phyloP scores from a whole-genome alignment of 1,140 invertebrate genomes.

The Nylanderia fulva region DNA sequence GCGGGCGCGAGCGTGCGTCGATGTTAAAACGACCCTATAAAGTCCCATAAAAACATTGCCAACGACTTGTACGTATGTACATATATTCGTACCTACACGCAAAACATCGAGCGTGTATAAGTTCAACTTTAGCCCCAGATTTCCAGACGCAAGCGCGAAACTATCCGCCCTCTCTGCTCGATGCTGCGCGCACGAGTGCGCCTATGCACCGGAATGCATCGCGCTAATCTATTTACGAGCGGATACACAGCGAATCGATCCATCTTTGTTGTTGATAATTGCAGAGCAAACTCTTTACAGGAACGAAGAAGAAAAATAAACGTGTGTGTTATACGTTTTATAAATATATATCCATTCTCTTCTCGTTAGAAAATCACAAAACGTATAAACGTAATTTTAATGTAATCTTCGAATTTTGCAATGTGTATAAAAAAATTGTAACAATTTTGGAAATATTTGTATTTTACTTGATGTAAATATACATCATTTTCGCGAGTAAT shows the following conservation, averaged over 20 bases:
- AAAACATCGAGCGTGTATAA: slow-evolving; percentile 20
- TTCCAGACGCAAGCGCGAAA: slow-evolving; percentile 36
- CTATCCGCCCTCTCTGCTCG: neutral
- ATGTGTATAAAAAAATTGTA: neutral
- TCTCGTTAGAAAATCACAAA: too few relatives aligned
- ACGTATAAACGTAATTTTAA: too few relatives aligned
- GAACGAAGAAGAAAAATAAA: too few relatives aligned
- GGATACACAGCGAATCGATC: neutral
- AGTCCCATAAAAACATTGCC: slow-evolving; percentile 68
- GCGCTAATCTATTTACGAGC: slow-evolving; percentile 39
- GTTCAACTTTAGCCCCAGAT: slow-evolving; percentile 53
- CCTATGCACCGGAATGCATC: slow-evolving; percentile 2
- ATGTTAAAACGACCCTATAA: slow-evolving; percentile 76
- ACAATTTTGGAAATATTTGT: neutral
- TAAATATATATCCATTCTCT: neutral
- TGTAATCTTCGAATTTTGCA: neutral
- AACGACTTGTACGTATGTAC: slow-evolving; percentile 19
- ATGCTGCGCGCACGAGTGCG: neutral
- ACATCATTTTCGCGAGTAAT: slow-evolving; percentile 7
- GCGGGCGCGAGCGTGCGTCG: slow-evolving; percentile 63
- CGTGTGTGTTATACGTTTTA: neutral
- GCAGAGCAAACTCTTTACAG: too few relatives aligned
- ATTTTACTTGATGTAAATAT: slow-evolving; percentile 20
- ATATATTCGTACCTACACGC: slow-evolving; percentile 6
- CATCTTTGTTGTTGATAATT: slow-evolving; percentile 10